Percentiles rank a stretch among this genome's conserved stretches.
Evolutionary conservation across 2,888 invertebrate genomes (phyloP).

Genomic region (Bibio marci): DNA sequence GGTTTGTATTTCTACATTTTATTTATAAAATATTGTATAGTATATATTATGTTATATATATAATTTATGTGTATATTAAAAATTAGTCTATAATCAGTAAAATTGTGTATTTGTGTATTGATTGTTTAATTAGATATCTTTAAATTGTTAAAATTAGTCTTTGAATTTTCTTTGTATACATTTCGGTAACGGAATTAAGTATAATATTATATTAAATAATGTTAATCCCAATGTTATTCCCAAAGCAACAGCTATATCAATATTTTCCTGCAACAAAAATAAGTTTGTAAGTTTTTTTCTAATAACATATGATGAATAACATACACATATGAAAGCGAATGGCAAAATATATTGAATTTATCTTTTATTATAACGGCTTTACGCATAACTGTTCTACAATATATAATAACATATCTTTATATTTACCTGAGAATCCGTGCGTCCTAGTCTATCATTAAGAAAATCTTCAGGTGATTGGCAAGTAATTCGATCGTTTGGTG

Average conservation of each 20-base stretch:
- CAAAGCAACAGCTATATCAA: conserved; percentile 58
- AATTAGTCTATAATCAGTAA: too few species aligned
- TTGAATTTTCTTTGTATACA: conserved; percentile 78
- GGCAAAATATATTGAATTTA: too few species aligned
- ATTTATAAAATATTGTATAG: too few species aligned
- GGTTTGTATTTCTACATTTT: too few species aligned
- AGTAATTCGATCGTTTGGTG: conserved; percentile 24
- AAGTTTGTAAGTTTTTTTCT: conserved; percentile 33
- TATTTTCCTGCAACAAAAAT: conserved; percentile 44
- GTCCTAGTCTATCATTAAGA: conserved; percentile 25
- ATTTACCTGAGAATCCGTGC: conserved; percentile 26
- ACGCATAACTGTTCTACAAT: too few species aligned
- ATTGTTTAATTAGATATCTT: too few species aligned
- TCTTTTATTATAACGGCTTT: too few species aligned
- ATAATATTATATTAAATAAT: conserved; percentile 68
- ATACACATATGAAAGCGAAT: too few species aligned
- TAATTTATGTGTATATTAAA: too few species aligned
- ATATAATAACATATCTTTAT: too few species aligned
- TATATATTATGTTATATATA: too few species aligned
- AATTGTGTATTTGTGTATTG: too few species aligned
- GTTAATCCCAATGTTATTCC: conserved; percentile 69
- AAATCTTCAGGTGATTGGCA: conserved; percentile 28
- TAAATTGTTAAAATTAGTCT: conserved; percentile 37
- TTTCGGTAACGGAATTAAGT: conserved; percentile 67
- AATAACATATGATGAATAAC: conserved; percentile 15